Base-by-base conservation (phyloP, 2,113 vertebrate genomes). In the Cyprinodon tularosa region DNA sequence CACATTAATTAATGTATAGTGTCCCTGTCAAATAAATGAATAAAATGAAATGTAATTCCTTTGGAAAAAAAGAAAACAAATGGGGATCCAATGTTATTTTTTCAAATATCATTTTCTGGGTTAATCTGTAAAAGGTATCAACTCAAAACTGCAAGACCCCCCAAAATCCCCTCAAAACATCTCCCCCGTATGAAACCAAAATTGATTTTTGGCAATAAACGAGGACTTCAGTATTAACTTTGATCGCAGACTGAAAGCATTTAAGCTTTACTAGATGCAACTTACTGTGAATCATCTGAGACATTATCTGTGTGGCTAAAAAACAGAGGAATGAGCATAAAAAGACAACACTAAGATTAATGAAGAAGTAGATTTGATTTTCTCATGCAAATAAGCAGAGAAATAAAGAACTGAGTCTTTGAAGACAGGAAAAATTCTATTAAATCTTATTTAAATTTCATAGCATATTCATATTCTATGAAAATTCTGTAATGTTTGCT, bases 261-360 rank as follows among this genome's bases (percentile, higher is more conserved):
- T 64, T 57, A 13, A 75, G 42, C 38, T 69, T 61, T 22, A 66
- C 29, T 69, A 50, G 67, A 42, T 42, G 63, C 38, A 69, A 98
- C 97, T 99, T 98, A 99, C 97, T 97, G 96, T 88, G 94, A 90
- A 86, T 97, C 96, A 94, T 96, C 96, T 94, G 97, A 97, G 93
- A 96, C 95, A 96, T 95, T 94, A 94, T 95, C 94, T 95, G 95
- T 95, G 86, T 91, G 94, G 94, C 95, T 95, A 95, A 94, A 96
- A 97, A 96, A 96, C 78, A 95, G 94, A 82, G 92, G 93, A 95
- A 95, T 94, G 94, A 90, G 81, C 69, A 73, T 77, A 81, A 78
- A 81, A 70, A 89, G 76, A 94, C 69, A 89, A 72, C 66, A 89
- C 79, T 86, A 75, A 68, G 53, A 90, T 77, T 78, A 50, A 91